These are phyloP conservation scores for Phylloscopus trochiloides DNA, from an alignment of 2,113 vertebrate genomes.

Conservation along the genomic window DNA sequence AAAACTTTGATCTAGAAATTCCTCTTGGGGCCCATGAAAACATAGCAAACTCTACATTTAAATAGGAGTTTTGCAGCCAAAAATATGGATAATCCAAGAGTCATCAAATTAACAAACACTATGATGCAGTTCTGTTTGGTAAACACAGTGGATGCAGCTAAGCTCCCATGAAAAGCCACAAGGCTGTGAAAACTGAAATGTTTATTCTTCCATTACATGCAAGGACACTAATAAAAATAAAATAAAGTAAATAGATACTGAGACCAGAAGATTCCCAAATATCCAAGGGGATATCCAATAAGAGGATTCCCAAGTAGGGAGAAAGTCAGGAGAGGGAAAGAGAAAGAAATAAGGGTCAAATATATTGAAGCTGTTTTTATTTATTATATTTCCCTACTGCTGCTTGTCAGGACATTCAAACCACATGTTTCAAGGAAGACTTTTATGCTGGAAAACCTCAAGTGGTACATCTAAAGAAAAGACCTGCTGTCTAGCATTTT, in stretches of 20 bases:
- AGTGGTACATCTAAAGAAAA: not conserved
- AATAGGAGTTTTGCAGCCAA: not conserved
- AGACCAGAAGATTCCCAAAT: not conserved
- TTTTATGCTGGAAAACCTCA: not conserved
- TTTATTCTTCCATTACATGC: slow-evolving; percentile 32
- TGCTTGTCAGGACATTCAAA: not conserved
- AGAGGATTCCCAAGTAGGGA: not conserved
- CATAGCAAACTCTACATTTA: not conserved
- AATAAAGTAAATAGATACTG: not conserved
- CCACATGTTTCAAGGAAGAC: not conserved
- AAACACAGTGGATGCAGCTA: slow-evolving; percentile 24
- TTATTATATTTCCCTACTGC: not conserved
- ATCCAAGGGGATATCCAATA: not conserved
- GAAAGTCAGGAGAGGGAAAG: not conserved
- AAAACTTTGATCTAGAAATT: not conserved
- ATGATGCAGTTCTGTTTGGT: slow-evolving; percentile 21
- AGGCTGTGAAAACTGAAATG: slow-evolving; percentile 16
- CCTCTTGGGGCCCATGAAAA: not conserved
- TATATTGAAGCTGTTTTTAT: not conserved
- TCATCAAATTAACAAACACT: slow-evolving; percentile 8
- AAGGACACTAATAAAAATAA: slow-evolving; percentile 23
- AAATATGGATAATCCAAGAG: not conserved
- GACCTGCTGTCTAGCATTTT: not conserved
- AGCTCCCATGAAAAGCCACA: slow-evolving; percentile 26
- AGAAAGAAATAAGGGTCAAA: not conserved